Percentiles rank a stretch among this genome's conserved stretches.
These are phyloP conservation scores for Felis catus DNA, from an alignment of 2,113 vertebrate species.

Conservation along the genomic window DNA sequence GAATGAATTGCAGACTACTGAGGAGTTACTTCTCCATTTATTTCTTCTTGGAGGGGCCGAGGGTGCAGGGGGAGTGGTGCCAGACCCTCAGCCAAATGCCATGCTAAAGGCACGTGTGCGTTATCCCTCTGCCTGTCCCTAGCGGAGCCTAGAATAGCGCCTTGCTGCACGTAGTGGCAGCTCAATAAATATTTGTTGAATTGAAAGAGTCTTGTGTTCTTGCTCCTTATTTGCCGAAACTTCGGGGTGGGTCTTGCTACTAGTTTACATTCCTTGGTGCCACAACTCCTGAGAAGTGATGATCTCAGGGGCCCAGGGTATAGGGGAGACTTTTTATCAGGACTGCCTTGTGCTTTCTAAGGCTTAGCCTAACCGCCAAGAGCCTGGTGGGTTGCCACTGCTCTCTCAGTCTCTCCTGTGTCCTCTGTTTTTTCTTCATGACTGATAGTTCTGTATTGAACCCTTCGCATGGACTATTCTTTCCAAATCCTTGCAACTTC, in stretches of 20 bases:
- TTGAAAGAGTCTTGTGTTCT: slow-evolving; percentile 73
- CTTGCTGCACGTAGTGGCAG: slow-evolving; percentile 45
- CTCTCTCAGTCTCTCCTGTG: neutral
- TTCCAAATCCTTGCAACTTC: neutral
- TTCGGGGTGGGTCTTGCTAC: slow-evolving; percentile 38
- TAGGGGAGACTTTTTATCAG: slow-evolving; percentile 16
- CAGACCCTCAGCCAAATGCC: neutral
- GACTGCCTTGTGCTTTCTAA: neutral
- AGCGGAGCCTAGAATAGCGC: neutral
- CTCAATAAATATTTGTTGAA: slow-evolving; percentile 52
- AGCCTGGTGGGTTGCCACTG: neutral
- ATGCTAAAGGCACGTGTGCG: neutral
- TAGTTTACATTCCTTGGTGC: slow-evolving; percentile 57
- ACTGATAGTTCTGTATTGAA: neutral
- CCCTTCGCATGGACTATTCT: neutral
- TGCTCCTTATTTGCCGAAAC: slow-evolving; percentile 28
- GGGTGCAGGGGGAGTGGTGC: neutral
- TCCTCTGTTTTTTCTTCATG: neutral
- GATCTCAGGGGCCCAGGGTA: neutral
- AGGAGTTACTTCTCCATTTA: neutral
- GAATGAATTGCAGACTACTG: neutral
- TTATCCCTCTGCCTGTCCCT: slow-evolving; percentile 6
- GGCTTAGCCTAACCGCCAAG: neutral
- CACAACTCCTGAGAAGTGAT: slow-evolving; percentile 8
- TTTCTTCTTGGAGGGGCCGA: neutral